These are phyloP conservation scores for Drosophila tropicalis DNA, from an alignment of 1,140 invertebrate genomes.

Conservation along the genomic window DNA sequence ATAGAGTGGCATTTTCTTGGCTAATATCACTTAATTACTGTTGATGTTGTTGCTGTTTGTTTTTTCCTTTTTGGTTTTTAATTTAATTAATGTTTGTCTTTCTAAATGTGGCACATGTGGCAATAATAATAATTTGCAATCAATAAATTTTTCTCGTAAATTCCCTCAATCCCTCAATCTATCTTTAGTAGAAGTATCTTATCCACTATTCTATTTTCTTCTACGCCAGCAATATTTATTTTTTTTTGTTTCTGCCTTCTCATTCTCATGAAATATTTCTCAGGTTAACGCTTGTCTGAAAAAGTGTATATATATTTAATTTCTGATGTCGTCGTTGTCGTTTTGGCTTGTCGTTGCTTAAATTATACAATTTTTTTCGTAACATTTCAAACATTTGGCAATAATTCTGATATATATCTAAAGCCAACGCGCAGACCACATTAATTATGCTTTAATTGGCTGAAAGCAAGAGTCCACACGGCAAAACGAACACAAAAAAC, in stretches of 20 bases:
- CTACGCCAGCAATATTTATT: neutral
- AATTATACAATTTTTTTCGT: constrained; percentile 59
- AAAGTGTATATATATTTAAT: constrained; percentile 22
- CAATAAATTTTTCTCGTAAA: constrained; percentile 8
- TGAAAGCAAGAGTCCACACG: constrained; percentile 9
- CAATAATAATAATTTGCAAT: constrained; percentile 20
- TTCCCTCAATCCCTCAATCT: neutral
- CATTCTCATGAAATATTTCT: constrained; percentile 19
- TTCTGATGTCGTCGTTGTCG: neutral
- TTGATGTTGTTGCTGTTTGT: constrained; percentile 16
- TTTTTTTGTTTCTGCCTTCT: neutral
- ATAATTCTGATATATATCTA: constrained; percentile 30
- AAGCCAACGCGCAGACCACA: constrained; percentile 39
- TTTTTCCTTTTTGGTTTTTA: too few species aligned
- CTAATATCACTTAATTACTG: constrained; percentile 8
- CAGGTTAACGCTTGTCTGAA: constrained; percentile 65
- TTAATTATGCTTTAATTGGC: constrained; percentile 67
- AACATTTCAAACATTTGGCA: constrained; percentile 56
- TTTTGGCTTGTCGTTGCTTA: constrained; percentile 29
- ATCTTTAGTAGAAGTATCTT: neutral
- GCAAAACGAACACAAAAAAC: neutral
- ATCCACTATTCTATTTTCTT: neutral
- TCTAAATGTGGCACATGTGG: constrained; percentile 16
- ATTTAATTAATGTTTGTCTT: constrained; percentile 23
- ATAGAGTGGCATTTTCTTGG: constrained; percentile 76